Base-by-base conservation (phyloP, 2,888 invertebrate species). In the Malthinus flaveolus region DNA sequence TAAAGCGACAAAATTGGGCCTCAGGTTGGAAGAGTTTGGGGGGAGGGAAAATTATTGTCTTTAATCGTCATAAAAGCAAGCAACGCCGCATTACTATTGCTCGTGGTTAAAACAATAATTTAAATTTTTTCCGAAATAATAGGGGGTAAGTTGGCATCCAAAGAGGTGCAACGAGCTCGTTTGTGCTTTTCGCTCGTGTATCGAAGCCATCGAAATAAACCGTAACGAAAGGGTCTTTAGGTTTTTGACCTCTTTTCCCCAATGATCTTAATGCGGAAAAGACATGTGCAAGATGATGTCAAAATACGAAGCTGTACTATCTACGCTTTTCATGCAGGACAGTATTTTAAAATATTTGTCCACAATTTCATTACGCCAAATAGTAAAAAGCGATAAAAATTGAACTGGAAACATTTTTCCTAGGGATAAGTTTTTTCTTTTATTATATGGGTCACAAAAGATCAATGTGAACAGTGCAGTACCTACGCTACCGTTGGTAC, bases 391-490 rank as follows among this genome's bases (percentile, higher is more conserved):
- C 23, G 5, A 23, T 34, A n/a, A 47, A 33, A 13, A 11, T 11
- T 34, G n/a, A 15, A 13, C 32, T n/a, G n/a, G 11, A 9, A 47
- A 7, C 11, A 39, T 36, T 9, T 32, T 42, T 32, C 11, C 10
- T 32, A 12, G 13, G 32, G 23, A 32, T 11, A 45, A 52, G 11
- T 35, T n/a, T 31, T 36, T 10, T 49, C 39, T 54, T 45, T 31
- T 50, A 60, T 59, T 66, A 70, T 70, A 65, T 71, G 70, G 70
- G 70, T 71, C 70, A 71, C 63, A 50, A 61, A 23, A 65, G 67
- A 70, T 70, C 70, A 70, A 71, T 71, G 70, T 66, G 67, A 56
- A 59, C 46, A 50, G 47, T 50, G 51, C 50, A 58, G 54, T 49
- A 50, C n/a, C n/a, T n/a, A n/a, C 58, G 50, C 50, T 49, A 47